Evolutionary conservation across 92 coral and sea anemone species (phyloP), one percentile per base, ranked within the genome.

Genomic region (Phenganax subtilis): DNA sequence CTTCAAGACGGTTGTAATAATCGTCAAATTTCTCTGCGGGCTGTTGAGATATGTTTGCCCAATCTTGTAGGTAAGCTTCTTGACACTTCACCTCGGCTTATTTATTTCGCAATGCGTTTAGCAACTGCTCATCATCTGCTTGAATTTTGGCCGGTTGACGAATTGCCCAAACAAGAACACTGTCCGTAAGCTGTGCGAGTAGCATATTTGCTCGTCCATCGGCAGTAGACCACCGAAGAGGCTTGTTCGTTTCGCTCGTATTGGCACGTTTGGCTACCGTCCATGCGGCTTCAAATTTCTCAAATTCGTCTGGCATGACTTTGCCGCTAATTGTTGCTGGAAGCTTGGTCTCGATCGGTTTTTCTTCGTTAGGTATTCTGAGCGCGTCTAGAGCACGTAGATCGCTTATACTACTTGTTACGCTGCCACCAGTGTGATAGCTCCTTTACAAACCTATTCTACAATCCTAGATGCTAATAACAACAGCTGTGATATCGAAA

Each of bases 351-450:
- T 73, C 77, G 7, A 73, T 51, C 6, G 77, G 77, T 14, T 56
- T 73, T 20, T 73, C 77, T 6, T 73, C 77, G 17, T 4, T 73
- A 10, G 77, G 62, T 60, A 73, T 73, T 15, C n/a, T 16, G 27
- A 9, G 55, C 55, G 56, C 20, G 31, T 6, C 20, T 47, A 0
- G 25, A 64, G 70, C 12, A 64, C 37, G 70, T 64, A 44, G 70
- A 44, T 64, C 9, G 9, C 47, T n/a, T 6, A 20, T 64, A 0
- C 0, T 17, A n/a, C 8, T n/a, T 20, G 2, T 64, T 0, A 2
- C 75, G 56, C 75, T 71, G 75, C 75, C 56, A 71, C 75, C 75
- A 71, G 51, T 71, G 75, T 71, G 75, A 71, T 71, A 65, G 27
- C 6, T 57, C 60, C 12, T 1, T 10, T 15, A 6, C 0, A 57